phyloP scores from a whole-genome alignment of 2,113 vertebrate genomes.

The Laticauda colubrina region DNA sequence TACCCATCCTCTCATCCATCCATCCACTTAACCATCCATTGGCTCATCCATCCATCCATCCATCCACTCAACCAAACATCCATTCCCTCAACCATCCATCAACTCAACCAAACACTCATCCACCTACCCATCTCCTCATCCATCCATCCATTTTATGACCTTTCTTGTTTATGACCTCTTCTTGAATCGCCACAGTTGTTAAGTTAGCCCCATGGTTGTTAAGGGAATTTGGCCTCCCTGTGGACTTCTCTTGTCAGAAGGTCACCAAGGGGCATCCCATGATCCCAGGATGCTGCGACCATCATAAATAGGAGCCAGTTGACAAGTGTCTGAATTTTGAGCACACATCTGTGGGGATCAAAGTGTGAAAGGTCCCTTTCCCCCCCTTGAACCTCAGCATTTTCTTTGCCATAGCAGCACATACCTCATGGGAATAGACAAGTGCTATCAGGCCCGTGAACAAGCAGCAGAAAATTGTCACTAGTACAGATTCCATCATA shows the following conservation, averaged over 20 bases:
- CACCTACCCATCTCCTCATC: too few relatives aligned
- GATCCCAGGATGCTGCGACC: neutral
- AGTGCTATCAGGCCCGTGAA: constrained; percentile 72
- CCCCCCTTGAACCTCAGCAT: fast-evolving
- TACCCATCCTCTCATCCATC: too few relatives aligned
- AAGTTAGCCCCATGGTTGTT: too few relatives aligned
- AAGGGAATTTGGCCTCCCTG: neutral
- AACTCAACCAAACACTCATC: too few relatives aligned
- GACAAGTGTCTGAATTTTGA: neutral
- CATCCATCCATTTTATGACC: neutral
- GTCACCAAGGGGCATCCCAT: neutral
- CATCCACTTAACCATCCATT: fast-evolving
- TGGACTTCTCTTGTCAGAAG: neutral
- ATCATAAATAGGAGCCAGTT: neutral
- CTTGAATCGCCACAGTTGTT: too few relatives aligned
- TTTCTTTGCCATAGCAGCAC: neutral
- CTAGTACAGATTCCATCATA: constrained; percentile 77
- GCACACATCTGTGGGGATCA: neutral
- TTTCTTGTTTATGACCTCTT: neutral
- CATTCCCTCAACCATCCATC: too few relatives aligned
- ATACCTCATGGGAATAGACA: constrained; percentile 76
- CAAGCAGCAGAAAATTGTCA: constrained; percentile 80
- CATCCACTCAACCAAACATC: too few relatives aligned
- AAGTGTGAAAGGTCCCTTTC: neutral
- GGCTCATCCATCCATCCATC: too few relatives aligned